Evolutionary conservation across 2,113 vertebrate species (phyloP).

Genomic region (Thalassoma bifasciatum): DNA sequence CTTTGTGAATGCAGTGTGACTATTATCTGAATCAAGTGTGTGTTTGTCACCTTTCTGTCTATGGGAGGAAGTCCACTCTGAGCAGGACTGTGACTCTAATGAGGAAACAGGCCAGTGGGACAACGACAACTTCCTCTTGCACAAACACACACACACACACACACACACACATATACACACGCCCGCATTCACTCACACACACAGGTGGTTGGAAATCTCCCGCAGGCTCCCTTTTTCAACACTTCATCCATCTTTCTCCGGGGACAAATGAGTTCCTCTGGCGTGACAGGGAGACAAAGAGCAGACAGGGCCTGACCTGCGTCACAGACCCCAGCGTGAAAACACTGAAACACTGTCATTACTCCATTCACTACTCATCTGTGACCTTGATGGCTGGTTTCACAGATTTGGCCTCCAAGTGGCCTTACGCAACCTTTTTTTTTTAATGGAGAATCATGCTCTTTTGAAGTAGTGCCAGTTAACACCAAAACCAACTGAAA

Average conservation of each 20-base stretch:
- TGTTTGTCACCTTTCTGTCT: constrained; percentile 41
- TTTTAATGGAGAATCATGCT: too few species aligned
- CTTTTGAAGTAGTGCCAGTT: too few species aligned
- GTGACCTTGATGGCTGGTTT: constrained; percentile 6
- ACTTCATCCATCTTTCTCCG: constrained; percentile 50
- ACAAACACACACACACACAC: constrained; percentile 9
- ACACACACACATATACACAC: constrained; percentile 7
- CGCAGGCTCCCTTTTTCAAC: constrained; percentile 4
- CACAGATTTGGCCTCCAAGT: neutral
- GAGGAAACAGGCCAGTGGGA: constrained; percentile 61
- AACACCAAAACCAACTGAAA: neutral
- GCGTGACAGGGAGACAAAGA: constrained; percentile 66
- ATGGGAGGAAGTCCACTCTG: constrained; percentile 54
- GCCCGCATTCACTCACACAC: neutral
- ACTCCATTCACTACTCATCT: constrained; percentile 24
- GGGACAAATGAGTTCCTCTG: constrained; percentile 63
- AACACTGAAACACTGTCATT: constrained; percentile 44
- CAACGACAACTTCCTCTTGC: constrained; percentile 51
- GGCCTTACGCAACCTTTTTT: neutral
- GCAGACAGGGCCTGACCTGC: constrained; percentile 49
- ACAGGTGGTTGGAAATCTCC: constrained; percentile 45
- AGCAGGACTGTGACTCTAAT: constrained; percentile 52
- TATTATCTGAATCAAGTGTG: constrained; percentile 3
- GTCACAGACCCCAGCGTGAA: constrained; percentile 48
- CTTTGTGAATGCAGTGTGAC: constrained; percentile 1